Base-by-base conservation (phyloP, 2,113 vertebrate species). In the Perccottus glenii region DNA sequence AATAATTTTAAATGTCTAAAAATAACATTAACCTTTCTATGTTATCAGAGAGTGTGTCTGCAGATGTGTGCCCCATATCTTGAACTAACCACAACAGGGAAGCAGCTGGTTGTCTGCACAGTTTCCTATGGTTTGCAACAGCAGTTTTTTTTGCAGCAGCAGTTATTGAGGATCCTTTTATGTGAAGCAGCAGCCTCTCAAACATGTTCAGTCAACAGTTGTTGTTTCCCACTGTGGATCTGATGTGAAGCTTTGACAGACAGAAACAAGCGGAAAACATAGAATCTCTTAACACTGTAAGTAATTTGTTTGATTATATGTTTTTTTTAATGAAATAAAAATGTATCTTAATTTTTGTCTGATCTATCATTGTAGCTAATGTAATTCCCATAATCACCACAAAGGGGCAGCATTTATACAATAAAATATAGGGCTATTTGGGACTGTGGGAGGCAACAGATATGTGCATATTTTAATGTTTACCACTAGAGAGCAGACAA, bases 371-470 rank as follows among this genome's bases (percentile, higher is more conserved):
- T 27, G 19, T 27, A 27, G 19, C 19, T 27, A 27, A 27, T 47
- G 60, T 43, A 15, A 40, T 67, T 53, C 12, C 35, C 16, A 3
- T 0, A 5, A 1, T 1, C 16, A 9, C 76, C 85, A 80, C 73
- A 73, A 3, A 5, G 57, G 32, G 73, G 85, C 76, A 78, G 67
- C 68, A 73, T 78, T 68, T 51, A 16, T 11, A 38, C 70, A 67
- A 43, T 38, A 11, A 33, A 3, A 16, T 8, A n/a, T 11, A 8
- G 11, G 1, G 2, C n/a, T 6, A 3, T 27, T 27, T 27, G 19
- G 19, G 19, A 27, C 19, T 27, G 19, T 27, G 1, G 19, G 19
- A 27, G 19, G 1, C 19, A 27, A 27, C 19, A 27, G 19, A 27
- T 27, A 1, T 27, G 19, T 27, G 19, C 19, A 27, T 27, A 3